Percentiles rank a stretch among this genome's conserved stretches.
These are phyloP conservation scores for Brachionichthys hirsutus DNA, from an alignment of 2,113 vertebrate genomes.

Conservation along the genomic window DNA sequence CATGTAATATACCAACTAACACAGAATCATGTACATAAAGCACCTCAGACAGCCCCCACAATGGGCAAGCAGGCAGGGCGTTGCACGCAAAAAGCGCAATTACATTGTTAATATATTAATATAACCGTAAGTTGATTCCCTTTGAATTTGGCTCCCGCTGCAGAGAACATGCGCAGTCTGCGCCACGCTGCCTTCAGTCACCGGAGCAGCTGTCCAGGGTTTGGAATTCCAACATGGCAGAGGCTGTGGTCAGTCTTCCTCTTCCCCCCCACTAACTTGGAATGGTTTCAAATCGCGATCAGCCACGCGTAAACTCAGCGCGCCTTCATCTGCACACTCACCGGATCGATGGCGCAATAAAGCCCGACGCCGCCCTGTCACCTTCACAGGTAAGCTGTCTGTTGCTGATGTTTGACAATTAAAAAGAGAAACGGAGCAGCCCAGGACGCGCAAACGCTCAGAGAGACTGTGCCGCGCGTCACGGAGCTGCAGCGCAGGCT, in stretches of 20 bases:
- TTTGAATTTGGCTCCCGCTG: conserved; percentile 94
- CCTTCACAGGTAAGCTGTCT: conserved; percentile 88
- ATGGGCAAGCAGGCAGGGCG: too few species aligned
- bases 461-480: conserved; percentile 56
- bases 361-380: conserved; percentile 80
- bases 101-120: too few species aligned
- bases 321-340: conserved; percentile 82
- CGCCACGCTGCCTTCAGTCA: conserved; percentile 86
- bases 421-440: conserved; percentile 60
- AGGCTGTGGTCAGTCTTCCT: conserved; percentile 95
- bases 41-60: too few species aligned
- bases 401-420: conserved; percentile 76
- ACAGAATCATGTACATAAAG: too few species aligned
- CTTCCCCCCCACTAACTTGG: conserved; percentile 95
- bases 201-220: conserved; percentile 96
- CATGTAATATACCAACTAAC: too few species aligned
- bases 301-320: conserved; percentile 84
- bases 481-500: conserved; percentile 73
- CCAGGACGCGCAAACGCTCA: conserved; percentile 53
- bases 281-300: conserved; percentile 93
- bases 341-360: conserved; percentile 88
- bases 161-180: conserved; percentile 89
- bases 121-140: conserved; percentile 40
- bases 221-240: conserved; percentile 99
- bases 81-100: too few species aligned